Conservation (phyloP, 2,797 vertebrate species). For the Eutrigla gurnardus region DNA sequence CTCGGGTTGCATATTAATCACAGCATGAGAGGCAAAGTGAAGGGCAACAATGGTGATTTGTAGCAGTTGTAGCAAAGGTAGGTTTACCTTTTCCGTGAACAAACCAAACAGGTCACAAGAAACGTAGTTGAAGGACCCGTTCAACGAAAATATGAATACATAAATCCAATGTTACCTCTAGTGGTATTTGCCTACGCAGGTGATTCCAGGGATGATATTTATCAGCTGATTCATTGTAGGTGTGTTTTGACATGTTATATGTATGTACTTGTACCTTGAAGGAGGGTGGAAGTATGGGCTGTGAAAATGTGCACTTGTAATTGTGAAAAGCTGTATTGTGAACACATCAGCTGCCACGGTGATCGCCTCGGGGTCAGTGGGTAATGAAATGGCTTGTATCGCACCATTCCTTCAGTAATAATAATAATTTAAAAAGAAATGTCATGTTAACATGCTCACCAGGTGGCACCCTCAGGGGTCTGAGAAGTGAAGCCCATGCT, state of each 20-base stretch:
- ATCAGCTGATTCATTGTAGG: too few relatives aligned
- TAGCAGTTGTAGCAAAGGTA: background rate
- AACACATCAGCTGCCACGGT: background rate
- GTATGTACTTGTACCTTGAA: background rate
- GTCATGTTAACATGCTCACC: background rate
- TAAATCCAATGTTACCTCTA: background rate
- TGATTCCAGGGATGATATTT: too few relatives aligned
- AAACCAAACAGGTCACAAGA: background rate
- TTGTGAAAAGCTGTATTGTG: background rate
- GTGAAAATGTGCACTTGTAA: background rate
- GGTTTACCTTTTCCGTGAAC: background rate
- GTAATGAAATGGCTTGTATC: background rate
- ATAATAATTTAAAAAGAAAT: background rate
- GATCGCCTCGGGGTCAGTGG: background rate
- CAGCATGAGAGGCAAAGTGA: conserved; percentile 7
- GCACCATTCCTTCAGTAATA: background rate
- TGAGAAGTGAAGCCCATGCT: too few relatives aligned
- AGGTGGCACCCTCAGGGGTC: too few relatives aligned
- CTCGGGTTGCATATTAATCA: conserved; percentile 5
- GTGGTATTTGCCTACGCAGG: background rate
- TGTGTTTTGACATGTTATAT: too few relatives aligned
- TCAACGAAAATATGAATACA: background rate
- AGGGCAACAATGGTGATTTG: background rate
- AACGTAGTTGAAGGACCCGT: background rate
- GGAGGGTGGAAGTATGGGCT: background rate